phyloP scores from a whole-genome alignment of 1,140 invertebrate genomes.

The Laupala kohalensis region DNA sequence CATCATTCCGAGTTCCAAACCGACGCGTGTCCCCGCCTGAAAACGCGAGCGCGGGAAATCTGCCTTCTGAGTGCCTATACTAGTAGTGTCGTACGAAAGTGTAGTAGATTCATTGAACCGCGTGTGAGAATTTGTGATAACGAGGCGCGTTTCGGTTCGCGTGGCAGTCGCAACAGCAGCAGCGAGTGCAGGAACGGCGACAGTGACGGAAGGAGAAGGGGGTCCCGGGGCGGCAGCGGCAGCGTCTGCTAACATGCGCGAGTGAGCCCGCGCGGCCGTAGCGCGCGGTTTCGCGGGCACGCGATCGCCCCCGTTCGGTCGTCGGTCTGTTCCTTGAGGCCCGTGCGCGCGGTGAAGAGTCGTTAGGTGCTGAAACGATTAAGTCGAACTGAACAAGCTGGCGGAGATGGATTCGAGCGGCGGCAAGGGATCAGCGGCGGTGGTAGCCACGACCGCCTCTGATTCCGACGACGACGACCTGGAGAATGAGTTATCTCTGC shows the following conservation, averaged over 20 bases:
- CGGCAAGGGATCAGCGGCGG: background rate
- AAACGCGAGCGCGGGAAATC: background rate
- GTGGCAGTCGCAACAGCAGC: no score
- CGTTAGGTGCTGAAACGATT: no score
- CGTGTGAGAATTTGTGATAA: no score
- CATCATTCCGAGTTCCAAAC: background rate
- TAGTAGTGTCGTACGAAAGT: no score
- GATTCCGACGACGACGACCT: constrained; percentile 4
- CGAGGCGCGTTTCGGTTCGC: no score
- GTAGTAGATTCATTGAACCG: no score
- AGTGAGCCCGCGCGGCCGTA: background rate
- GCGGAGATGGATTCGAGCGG: background rate
- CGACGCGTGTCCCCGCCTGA: no score
- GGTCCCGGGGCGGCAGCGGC: no score
- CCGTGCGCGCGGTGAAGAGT: no score
- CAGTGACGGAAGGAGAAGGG: no score
- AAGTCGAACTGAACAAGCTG: background rate
- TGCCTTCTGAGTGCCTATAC: no score
- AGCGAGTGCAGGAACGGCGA: no score
- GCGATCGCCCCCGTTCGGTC: background rate
- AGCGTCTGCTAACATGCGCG: background rate
- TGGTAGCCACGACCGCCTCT: background rate
- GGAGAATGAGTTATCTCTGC: constrained; percentile 33
- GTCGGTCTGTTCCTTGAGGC: background rate
- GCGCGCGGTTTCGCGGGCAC: background rate